phyloP scores from a whole-genome alignment of 92 coral and sea anemone species.

The Umimayanthus chanpuru region DNA sequence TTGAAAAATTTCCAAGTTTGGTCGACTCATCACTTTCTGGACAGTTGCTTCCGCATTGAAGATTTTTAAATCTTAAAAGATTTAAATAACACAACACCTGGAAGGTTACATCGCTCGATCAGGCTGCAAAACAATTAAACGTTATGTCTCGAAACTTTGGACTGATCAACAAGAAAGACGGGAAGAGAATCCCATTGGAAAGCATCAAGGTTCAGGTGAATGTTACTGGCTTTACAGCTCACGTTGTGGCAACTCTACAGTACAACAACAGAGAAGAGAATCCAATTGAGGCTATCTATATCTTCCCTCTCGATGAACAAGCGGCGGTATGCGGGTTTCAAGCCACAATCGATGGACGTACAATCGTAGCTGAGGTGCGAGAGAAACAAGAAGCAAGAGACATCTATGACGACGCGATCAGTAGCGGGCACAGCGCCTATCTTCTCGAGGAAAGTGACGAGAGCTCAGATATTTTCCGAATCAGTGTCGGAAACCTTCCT shows the following conservation, averaged over 20 bases:
- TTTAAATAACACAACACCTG: background rate
- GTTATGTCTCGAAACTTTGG: conserved; percentile 60
- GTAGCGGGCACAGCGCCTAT: conserved; percentile 71
- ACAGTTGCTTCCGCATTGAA: background rate
- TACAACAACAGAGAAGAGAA: conserved; percentile 73
- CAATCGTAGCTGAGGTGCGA: conserved; percentile 67
- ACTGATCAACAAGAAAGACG: conserved; percentile 55
- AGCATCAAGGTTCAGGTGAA: conserved; percentile 69
- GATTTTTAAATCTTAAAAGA: background rate
- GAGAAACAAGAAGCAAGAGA: conserved; percentile 80
- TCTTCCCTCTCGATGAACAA: conserved; percentile 80
- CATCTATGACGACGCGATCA: conserved; percentile 72
- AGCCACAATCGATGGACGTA: conserved; percentile 69
- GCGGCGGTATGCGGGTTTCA: conserved; percentile 78
- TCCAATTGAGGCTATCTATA: conserved; percentile 87
- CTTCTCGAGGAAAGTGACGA: conserved; percentile 75
- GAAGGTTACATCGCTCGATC: background rate
- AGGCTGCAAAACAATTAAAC: background rate
- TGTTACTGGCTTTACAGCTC: conserved; percentile 82
- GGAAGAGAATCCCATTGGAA: conserved; percentile 66
- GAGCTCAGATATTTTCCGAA: conserved; percentile 69
- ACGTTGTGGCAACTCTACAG: conserved; percentile 74
- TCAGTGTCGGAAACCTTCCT: conserved; percentile 76
- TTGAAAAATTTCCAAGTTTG: background rate
- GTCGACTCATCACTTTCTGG: background rate